Evolutionary conservation across 1,140 invertebrate species (phyloP), one percentile per base, ranked within the genome.

Genomic region (Penaeus japonicus): DNA sequence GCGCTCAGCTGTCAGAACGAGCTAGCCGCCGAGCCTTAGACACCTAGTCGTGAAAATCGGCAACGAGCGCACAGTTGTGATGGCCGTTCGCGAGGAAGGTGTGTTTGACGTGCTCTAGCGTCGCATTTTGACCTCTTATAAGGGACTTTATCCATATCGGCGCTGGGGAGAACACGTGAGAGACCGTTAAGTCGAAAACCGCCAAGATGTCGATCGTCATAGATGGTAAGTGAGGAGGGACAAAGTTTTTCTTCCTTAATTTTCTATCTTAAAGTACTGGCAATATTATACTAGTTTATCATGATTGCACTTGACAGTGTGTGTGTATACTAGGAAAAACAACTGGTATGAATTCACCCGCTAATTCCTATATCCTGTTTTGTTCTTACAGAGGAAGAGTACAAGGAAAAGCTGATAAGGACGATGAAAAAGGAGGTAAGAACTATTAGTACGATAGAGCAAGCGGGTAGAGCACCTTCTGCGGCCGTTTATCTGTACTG

Each of bases 341-440:
- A 62, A 32, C 35, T 20, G 39, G 18, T 57, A 22, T 32, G 30
- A 35, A 59, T 84, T 32, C 35, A 65, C 47, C 32, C 22, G 39
- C 12, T 27, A 7, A 32, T 27, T 35, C 18, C 27, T 22, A 30
- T 27, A n/a, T 18, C 54, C 24, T 59, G 20, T 17, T 35, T 87
- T 87, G 85, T 80, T 81, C 89, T 93, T 93, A 83, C 92, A 93
- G 94, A 94, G 87, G 92, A 93, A 90, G 93, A 93, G 47, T 95
- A 94, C 91, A 96, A 96, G 92, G 96, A 96, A 91, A 95, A 95
- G 90, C 94, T 97, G 55, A 95, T 97, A 75, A 94, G 95, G 73
- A 94, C 94, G 90, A 96, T 97, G 22, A 97, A 97, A 92, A 96
- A 96, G 92, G 96, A 97, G 93, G 95, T 95, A 91, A 94, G 92